A percentile compares a stretch with the other conserved stretches of the same genome.
Evolutionary conservation across 2,797 vertebrate genomes (phyloP).

Genomic region (Tenualosa ilisha): DNA sequence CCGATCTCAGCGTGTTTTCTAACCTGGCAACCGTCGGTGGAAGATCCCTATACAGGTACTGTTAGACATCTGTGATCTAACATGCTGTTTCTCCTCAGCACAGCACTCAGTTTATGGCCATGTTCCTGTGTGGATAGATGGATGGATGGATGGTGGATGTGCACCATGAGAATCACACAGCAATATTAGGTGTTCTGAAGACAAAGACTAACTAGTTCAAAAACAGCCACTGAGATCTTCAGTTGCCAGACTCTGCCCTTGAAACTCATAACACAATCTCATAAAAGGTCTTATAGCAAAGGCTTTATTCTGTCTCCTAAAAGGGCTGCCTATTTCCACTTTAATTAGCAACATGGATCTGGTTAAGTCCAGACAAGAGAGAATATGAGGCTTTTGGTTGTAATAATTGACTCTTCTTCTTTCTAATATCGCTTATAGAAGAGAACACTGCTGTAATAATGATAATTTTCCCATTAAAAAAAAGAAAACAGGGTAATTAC

Average conservation of each 20-base stretch:
- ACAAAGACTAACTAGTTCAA: not conserved
- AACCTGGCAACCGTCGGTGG: constrained; percentile 94
- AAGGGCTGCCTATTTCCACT: not conserved
- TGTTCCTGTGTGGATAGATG: too few species aligned
- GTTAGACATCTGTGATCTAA: not conserved
- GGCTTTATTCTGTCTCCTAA: not conserved
- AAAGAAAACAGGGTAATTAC: not conserved
- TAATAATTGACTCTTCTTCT: not conserved
- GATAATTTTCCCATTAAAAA: not conserved
- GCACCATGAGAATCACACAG: not conserved
- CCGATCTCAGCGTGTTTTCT: constrained; percentile 93
- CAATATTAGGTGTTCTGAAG: not conserved
- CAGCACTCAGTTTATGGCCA: too few species aligned
- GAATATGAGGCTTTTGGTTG: not conserved
- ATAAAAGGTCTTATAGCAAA: not conserved
- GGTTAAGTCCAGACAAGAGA: not conserved
- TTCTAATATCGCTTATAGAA: not conserved
- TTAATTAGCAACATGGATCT: not conserved
- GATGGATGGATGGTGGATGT: too few species aligned
- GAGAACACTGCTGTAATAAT: not conserved
- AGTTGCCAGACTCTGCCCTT: not conserved
- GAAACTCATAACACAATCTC: too few species aligned
- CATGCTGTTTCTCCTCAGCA: not conserved
- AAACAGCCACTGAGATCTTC: not conserved
- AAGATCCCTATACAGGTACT: constrained; percentile 92